phyloP scores from a whole-genome alignment of 2,888 invertebrate genomes.

The Epinotia bilunana region DNA sequence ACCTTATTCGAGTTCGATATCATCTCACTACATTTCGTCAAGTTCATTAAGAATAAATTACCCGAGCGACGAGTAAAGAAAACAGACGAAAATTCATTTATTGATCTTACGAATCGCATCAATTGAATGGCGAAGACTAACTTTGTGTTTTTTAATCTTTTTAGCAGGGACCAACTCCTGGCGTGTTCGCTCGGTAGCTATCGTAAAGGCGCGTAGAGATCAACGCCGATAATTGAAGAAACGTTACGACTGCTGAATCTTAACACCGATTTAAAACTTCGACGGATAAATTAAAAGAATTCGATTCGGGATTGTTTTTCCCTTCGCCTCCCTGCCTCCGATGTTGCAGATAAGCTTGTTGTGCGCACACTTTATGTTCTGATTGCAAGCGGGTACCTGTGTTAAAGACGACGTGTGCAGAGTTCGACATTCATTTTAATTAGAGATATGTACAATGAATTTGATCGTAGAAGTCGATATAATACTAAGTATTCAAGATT shows the following conservation, averaged over 20 bases:
- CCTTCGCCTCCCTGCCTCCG: conserved; percentile 68
- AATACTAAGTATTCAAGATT: neutral
- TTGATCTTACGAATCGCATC: conserved; percentile 25
- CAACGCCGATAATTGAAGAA: conserved; percentile 78
- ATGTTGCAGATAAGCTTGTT: conserved; percentile 75
- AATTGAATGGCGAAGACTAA: conserved; percentile 50
- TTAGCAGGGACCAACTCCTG: conserved; percentile 52
- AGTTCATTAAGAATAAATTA: neutral
- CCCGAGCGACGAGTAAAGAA: neutral
- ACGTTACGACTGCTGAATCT: conserved; percentile 78
- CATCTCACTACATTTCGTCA: neutral
- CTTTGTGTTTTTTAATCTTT: conserved; percentile 56
- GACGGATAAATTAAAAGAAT: conserved; percentile 82
- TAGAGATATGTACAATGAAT: conserved; percentile 48
- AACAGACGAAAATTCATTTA: conserved; percentile 6
- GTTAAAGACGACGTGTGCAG: conserved; percentile 66
- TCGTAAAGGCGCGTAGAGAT: conserved; percentile 75
- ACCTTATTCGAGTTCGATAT: neutral
- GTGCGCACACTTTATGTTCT: conserved; percentile 75
- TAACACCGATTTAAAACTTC: conserved; percentile 82
- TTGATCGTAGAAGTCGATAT: neutral
- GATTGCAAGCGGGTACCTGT: conserved; percentile 67
- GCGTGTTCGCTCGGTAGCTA: conserved; percentile 73
- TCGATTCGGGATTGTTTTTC: conserved; percentile 73
- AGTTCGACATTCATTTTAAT: conserved; percentile 64